A percentile compares a stretch with the other conserved stretches of the same genome.
phyloP scores from a whole-genome alignment of 2,113 vertebrate species.

The Hystrix brachyura region DNA sequence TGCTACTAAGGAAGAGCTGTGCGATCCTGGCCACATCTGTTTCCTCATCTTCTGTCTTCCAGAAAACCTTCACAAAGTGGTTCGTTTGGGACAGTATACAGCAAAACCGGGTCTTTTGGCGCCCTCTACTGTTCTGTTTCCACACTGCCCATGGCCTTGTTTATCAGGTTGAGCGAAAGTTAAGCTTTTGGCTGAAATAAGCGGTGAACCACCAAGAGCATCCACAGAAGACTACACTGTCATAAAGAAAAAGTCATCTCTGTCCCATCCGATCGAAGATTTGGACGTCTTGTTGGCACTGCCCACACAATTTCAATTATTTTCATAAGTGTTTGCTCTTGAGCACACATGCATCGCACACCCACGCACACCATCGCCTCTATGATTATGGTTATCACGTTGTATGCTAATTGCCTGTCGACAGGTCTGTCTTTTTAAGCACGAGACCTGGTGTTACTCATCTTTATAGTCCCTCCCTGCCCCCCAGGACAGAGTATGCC shows the following conservation, averaged over 20 bases:
- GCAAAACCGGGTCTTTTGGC: constrained; percentile 2
- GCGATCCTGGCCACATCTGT: not conserved
- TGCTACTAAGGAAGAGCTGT: not conserved
- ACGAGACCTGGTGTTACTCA: not conserved
- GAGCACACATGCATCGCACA: not conserved
- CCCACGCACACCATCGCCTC: not conserved
- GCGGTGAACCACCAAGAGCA: fast-evolving
- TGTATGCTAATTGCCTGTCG: not conserved
- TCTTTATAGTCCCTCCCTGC: not conserved
- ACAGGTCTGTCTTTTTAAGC: not conserved
- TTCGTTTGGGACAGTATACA: not conserved
- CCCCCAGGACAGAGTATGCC: not conserved
- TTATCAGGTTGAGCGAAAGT: not conserved
- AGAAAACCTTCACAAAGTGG: not conserved
- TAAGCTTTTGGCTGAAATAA: not conserved
- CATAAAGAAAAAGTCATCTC: not conserved
- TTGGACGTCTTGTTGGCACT: constrained; percentile 7
- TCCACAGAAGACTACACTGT: not conserved
- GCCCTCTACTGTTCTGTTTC: constrained; percentile 70
- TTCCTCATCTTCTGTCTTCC: not conserved
- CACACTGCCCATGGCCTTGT: not conserved
- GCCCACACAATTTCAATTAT: not conserved
- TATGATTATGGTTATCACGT: not conserved
- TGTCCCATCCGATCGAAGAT: not conserved
- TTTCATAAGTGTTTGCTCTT: not conserved